Base-by-base conservation (phyloP, 1,140 invertebrate genomes). In the Zaprionus ornatus region DNA sequence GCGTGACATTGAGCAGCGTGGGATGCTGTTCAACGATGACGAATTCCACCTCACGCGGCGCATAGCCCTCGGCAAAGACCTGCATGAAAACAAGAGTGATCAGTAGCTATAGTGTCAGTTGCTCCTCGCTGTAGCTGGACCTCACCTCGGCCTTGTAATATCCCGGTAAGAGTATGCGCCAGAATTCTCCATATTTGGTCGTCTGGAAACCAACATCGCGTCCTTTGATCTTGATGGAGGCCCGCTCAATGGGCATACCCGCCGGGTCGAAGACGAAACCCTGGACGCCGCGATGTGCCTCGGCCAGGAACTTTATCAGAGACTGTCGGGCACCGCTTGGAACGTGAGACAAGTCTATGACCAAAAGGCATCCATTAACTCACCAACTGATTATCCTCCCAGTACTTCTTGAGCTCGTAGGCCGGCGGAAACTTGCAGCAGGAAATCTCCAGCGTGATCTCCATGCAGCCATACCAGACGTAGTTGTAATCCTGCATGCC, bases 401-500 rank as follows among this genome's bases (percentile, higher is more conserved):
- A 99, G 92, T 98, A 99, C 79, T 96, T 95, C 9, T 96, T 95
- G 21, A 99, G 93, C 86, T 98, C 96, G 62, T 95, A 94, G 3
- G 96, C 96, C 3, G 95, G 95, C 0, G 99, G 99, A 93, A 97
- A 99, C 94, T 99, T 99, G 93, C 97, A 98, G 93, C 99, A 99
- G 0, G 98, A 98, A 55, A 99, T 95, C 93, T 99, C 99, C 40
- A 99, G 93, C 0, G 99, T 99, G 17, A 99, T 96, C 94, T 99
- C 99, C 97, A 99, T 99, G 92, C 98, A 99, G 55, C 98, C 99
- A 86, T 98, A 98, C 95, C 97, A 97, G 13, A 99, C 95, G 92
- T 99, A 99, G 93, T 99, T 99, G 93, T 97, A 99, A 92, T 99
- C 99, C 94, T 99, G 98, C 97, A 98, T 98, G 7, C 94, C 95